Evolutionary conservation across 2,888 invertebrate species (phyloP).

Genomic region (Belgica antarctica): DNA sequence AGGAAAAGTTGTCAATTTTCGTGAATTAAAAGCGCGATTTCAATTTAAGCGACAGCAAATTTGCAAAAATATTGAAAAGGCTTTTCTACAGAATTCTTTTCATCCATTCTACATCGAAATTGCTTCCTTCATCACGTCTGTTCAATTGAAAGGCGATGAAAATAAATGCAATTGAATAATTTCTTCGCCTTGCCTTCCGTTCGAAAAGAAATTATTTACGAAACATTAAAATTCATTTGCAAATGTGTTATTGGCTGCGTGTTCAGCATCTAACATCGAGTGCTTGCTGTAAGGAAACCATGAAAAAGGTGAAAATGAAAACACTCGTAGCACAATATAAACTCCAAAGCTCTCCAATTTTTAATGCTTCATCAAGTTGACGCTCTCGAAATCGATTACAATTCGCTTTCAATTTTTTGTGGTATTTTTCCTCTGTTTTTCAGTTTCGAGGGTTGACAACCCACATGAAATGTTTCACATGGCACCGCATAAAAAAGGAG

Average conservation of each 20-base stretch:
- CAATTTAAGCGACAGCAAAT: too few relatives aligned
- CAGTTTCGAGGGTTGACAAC: conserved; percentile 4
- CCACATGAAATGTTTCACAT: conserved; percentile 1
- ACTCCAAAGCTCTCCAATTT: not conserved
- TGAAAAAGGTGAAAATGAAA: not conserved
- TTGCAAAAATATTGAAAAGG: too few relatives aligned
- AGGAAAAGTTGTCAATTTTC: too few relatives aligned
- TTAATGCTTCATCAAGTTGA: not conserved
- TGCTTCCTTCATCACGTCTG: too few relatives aligned
- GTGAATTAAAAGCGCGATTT: too few relatives aligned
- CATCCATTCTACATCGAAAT: too few relatives aligned
- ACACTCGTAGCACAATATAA: not conserved
- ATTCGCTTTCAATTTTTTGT: not conserved
- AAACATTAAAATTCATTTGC: not conserved
- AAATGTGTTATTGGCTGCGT: not conserved
- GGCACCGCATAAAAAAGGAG: not conserved
- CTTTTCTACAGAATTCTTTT: too few relatives aligned
- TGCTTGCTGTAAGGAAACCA: too few relatives aligned
- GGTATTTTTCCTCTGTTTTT: not conserved
- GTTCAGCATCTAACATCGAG: not conserved
- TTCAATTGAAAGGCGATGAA: too few relatives aligned
- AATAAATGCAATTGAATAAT: too few relatives aligned
- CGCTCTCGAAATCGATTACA: not conserved
- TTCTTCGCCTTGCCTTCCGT: too few relatives aligned
- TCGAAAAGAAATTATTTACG: not conserved